Evolutionary conservation across 2,888 invertebrate species (phyloP).

Genomic region (Ophonus ardosiacus): DNA sequence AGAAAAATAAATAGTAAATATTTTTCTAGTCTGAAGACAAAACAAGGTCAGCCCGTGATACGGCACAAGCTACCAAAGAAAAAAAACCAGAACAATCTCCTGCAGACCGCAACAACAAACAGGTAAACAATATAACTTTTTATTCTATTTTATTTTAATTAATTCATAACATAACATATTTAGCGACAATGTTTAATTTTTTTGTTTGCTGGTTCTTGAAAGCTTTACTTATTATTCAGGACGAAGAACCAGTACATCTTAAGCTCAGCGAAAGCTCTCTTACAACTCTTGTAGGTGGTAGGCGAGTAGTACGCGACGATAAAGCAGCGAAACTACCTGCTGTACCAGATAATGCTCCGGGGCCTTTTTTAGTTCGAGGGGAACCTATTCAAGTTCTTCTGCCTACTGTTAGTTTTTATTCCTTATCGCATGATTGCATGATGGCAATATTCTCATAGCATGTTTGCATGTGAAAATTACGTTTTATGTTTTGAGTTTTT

Average conservation of each 20-base stretch:
- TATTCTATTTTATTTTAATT: no score
- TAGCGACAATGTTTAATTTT: neutral
- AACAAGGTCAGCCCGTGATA: neutral
- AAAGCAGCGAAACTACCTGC: neutral
- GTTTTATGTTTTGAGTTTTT: neutral
- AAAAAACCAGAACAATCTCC: neutral
- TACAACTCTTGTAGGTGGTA: slow-evolving; percentile 10
- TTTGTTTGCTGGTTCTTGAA: neutral
- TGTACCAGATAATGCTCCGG: neutral
- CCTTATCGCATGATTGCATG: neutral
- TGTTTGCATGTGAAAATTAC: neutral
- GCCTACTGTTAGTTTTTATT: neutral
- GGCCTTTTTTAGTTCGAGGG: neutral
- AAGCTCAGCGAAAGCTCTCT: neutral
- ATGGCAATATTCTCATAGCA: neutral
- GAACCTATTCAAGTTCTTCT: neutral
- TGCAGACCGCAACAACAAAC: neutral
- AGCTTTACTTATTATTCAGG: neutral
- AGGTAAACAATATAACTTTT: neutral
- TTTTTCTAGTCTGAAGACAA: neutral
- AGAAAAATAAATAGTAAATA: no score
- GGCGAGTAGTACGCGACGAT: neutral
- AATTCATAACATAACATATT: no score
- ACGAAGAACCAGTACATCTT: neutral
- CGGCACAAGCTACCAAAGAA: neutral